phyloP scores from a whole-genome alignment of 1,140 invertebrate genomes.

The Trichomalopsis sarcophagae region DNA sequence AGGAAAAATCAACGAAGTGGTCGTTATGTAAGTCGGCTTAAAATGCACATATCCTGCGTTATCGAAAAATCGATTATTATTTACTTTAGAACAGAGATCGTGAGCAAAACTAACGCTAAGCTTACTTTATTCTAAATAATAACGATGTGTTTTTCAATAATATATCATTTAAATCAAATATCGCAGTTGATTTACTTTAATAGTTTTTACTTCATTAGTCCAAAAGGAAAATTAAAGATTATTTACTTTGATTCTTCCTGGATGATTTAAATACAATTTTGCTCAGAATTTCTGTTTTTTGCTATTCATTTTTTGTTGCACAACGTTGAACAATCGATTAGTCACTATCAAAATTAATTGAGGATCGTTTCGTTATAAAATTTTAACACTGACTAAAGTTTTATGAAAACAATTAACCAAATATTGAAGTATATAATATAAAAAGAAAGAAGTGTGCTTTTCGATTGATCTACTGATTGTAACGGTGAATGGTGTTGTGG shows the following conservation, averaged over 20 bases:
- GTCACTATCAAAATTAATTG: background rate
- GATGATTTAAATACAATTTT: slow-evolving; percentile 8
- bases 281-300: background rate
- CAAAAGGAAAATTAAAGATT: background rate
- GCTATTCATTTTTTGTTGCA: slow-evolving; percentile 8
- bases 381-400: background rate
- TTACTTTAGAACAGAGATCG: slow-evolving; percentile 15
- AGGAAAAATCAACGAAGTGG: slow-evolving; percentile 53
- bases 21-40: slow-evolving; percentile 56
- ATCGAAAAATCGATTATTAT: slow-evolving; percentile 9
- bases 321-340: background rate
- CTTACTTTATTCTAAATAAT: background rate
- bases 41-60: slow-evolving; percentile 53
- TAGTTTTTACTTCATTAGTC: too few species aligned
- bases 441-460: slow-evolving; percentile 9
- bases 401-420: slow-evolving; percentile 1
- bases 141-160: background rate
- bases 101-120: slow-evolving; percentile 24
- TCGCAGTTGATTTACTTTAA: too few species aligned
- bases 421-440: background rate
- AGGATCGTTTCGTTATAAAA: slow-evolving; percentile 12
- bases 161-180: background rate
- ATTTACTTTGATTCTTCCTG: slow-evolving; percentile 12
- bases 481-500: slow-evolving; percentile 5
- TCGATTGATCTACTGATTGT: slow-evolving; percentile 27